phyloP scores from a whole-genome alignment of 1,140 invertebrate species.

The Drosophila albomicans region DNA sequence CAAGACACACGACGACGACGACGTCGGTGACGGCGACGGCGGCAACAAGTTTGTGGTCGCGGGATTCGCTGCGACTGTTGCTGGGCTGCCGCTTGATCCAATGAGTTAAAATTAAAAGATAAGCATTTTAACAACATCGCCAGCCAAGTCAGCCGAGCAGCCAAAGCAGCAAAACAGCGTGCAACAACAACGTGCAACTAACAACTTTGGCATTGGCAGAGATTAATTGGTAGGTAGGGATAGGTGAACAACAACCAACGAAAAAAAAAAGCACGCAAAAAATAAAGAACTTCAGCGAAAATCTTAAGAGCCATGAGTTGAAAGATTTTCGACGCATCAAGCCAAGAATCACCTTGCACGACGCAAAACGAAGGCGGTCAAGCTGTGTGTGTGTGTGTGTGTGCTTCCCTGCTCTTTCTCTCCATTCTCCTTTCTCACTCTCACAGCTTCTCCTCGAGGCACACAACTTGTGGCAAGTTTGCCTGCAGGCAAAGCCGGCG shows the following conservation, averaged over 20 bases:
- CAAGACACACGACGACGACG: constrained; percentile 76
- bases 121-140: constrained; percentile 81
- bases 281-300: constrained; percentile 42
- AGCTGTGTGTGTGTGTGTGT: constrained; percentile 31
- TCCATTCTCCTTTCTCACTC: not conserved
- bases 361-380: constrained; percentile 36
- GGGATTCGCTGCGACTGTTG: constrained; percentile 51
- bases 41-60: constrained; percentile 65
- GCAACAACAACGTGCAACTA: constrained; percentile 75
- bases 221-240: constrained; percentile 84
- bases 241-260: constrained; percentile 58
- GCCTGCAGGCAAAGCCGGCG: constrained; percentile 66
- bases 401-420: constrained; percentile 1
- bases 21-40: constrained; percentile 29
- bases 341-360: constrained; percentile 76
- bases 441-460: constrained; percentile 18
- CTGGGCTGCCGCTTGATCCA: constrained; percentile 76
- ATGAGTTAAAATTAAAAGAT: constrained; percentile 84
- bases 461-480: constrained; percentile 52
- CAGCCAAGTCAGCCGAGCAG: constrained; percentile 24
- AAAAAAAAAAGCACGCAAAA: constrained; percentile 18
- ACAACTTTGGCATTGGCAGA: constrained; percentile 84
- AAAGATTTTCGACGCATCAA: constrained; percentile 79
- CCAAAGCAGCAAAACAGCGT: constrained; percentile 39
- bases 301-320: constrained; percentile 77